phyloP scores from a whole-genome alignment of 2,113 vertebrate genomes.

The Trematocara marginatum region DNA sequence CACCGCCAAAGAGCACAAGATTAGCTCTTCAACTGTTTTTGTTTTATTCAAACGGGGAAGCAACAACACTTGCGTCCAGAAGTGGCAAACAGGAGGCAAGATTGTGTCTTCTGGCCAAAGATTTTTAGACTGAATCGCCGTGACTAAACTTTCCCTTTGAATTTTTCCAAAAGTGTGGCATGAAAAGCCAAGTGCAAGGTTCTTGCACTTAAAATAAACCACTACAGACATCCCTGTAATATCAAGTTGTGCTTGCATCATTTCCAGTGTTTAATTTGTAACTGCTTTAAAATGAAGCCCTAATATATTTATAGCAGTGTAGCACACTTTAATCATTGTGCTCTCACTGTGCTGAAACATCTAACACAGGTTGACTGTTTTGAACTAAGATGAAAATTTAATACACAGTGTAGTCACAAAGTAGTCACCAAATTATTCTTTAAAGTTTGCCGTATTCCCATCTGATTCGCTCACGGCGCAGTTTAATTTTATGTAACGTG shows the following conservation, averaged over 20 bases:
- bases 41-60: background rate
- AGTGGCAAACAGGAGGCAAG: background rate
- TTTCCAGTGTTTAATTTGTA: background rate
- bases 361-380: background rate
- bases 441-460: background rate
- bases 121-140: background rate
- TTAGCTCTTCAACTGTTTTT: constrained; percentile 21
- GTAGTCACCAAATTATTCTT: background rate
- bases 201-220: background rate
- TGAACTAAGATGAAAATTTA: background rate
- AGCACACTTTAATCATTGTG: background rate
- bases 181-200: background rate
- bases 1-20: background rate
- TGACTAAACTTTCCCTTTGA: background rate
- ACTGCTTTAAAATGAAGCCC: background rate
- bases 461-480: background rate
- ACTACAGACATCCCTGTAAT: background rate
- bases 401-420: background rate
- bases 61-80: background rate
- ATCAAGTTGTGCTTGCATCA: background rate
- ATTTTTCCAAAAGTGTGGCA: background rate
- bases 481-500: background rate
- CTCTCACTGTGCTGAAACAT: background rate
- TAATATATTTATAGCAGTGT: background rate
- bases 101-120: background rate